Evolutionary conservation across 2,113 vertebrate species (phyloP).

Genomic region (Prionailurus viverrinus): DNA sequence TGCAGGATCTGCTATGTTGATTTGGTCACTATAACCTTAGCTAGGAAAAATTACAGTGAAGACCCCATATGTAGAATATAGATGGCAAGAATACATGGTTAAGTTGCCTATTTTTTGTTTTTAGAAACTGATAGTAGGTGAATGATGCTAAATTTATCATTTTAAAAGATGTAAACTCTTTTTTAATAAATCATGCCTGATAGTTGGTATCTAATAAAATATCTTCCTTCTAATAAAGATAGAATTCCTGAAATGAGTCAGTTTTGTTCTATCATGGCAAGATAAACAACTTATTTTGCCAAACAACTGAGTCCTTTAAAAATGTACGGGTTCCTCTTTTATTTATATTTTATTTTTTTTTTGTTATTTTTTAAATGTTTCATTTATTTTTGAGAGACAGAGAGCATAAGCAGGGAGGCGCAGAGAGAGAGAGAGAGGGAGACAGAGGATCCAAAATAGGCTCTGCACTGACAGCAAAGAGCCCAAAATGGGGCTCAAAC

Average conservation of each 20-base stretch:
- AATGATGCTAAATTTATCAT: neutral
- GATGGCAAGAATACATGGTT: neutral
- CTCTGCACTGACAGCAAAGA: too few species aligned
- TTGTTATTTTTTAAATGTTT: too few species aligned
- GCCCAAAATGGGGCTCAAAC: too few species aligned
- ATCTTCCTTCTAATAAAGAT: neutral
- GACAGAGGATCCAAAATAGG: too few species aligned
- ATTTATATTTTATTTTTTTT: too few species aligned
- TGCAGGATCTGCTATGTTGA: neutral
- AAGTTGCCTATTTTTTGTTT: neutral
- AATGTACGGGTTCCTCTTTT: neutral
- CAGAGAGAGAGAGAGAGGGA: too few species aligned
- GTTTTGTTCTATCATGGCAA: neutral
- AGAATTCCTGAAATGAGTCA: neutral
- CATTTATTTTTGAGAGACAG: too few species aligned
- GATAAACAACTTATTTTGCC: neutral
- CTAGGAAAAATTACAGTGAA: neutral
- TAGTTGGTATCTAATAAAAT: neutral
- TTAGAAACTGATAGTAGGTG: neutral
- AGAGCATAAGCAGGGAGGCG: too few species aligned
- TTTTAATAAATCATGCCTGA: neutral
- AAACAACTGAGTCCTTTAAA: neutral
- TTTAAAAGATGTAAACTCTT: neutral
- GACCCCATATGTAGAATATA: neutral
- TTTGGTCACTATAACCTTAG: neutral